Conservation (phyloP, 2,113 vertebrate genomes). For the Illadopsis cleaveri region DNA sequence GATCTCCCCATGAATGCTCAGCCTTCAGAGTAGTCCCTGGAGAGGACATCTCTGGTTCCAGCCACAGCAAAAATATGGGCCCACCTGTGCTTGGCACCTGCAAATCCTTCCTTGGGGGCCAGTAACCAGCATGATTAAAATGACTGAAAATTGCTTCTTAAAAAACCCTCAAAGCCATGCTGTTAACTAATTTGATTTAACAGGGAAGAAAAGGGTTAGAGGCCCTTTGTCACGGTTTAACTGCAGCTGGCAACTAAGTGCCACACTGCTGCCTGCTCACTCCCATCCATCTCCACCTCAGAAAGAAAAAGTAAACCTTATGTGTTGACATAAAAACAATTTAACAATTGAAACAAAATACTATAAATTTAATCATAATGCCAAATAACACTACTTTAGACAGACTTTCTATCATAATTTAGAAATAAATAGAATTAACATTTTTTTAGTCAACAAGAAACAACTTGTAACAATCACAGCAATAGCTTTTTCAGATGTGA, state of each 20-base stretch:
- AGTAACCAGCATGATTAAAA: background rate
- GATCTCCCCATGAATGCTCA: background rate
- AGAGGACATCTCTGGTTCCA: background rate
- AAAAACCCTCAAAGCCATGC: background rate
- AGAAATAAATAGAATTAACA: background rate
- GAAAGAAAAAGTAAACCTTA: background rate
- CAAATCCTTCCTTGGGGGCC: background rate
- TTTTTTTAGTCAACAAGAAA: background rate
- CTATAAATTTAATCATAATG: background rate
- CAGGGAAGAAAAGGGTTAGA: background rate
- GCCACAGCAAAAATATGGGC: fast-evolving
- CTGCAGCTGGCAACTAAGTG: background rate
- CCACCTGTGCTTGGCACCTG: background rate
- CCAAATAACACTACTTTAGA: background rate
- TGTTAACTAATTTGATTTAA: background rate
- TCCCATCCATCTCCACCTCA: background rate
- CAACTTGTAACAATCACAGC: background rate
- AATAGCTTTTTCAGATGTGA: background rate
- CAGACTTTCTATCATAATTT: background rate
- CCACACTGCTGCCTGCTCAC: background rate
- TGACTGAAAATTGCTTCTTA: background rate
- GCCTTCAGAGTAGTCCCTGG: background rate
- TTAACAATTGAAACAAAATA: background rate
- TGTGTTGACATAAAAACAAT: background rate
- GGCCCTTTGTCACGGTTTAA: background rate